These are phyloP conservation scores for Unio delphinus DNA, from an alignment of 2,888 invertebrate genomes.

Conservation along the genomic window DNA sequence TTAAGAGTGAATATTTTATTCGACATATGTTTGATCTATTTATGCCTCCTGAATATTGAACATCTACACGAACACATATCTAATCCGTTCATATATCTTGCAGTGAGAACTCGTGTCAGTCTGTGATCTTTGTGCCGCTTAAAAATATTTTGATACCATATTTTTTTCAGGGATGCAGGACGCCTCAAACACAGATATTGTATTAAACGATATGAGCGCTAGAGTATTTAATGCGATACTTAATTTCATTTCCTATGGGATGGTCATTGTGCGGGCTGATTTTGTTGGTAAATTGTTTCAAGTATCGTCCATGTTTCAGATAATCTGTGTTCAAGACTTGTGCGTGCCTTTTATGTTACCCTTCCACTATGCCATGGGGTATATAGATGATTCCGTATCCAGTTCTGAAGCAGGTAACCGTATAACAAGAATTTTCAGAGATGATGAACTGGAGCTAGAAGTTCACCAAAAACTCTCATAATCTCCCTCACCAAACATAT, in stretches of 20 bases:
- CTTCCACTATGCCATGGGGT: constrained; percentile 33
- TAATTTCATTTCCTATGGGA: constrained; percentile 27
- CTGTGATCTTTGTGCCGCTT: constrained; percentile 30
- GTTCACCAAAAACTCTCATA: too few relatives aligned
- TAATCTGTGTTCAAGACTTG: constrained; percentile 19
- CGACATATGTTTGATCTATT: too few relatives aligned
- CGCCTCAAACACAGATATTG: constrained; percentile 17
- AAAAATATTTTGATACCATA: constrained; percentile 44
- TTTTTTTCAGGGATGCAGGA: constrained; percentile 44
- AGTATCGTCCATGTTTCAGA: constrained; percentile 31
- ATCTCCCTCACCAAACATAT: too few relatives aligned
- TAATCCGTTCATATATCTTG: background rate
- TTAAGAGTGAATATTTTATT: too few relatives aligned
- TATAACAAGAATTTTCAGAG: constrained; percentile 11
- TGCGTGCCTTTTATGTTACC: constrained; percentile 40
- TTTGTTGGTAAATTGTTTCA: constrained; percentile 33
- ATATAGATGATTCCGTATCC: constrained; percentile 20
- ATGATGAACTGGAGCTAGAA: too few relatives aligned
- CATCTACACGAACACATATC: too few relatives aligned
- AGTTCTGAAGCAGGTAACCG: too few relatives aligned
- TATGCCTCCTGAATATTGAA: too few relatives aligned
- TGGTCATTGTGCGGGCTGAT: constrained; percentile 19
- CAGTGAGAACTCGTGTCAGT: background rate
- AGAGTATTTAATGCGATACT: constrained; percentile 28
- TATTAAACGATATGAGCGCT: constrained; percentile 20